These are phyloP conservation scores for Tenthredo distinguenda DNA, from an alignment of 2,888 invertebrate species.

Conservation along the genomic window DNA sequence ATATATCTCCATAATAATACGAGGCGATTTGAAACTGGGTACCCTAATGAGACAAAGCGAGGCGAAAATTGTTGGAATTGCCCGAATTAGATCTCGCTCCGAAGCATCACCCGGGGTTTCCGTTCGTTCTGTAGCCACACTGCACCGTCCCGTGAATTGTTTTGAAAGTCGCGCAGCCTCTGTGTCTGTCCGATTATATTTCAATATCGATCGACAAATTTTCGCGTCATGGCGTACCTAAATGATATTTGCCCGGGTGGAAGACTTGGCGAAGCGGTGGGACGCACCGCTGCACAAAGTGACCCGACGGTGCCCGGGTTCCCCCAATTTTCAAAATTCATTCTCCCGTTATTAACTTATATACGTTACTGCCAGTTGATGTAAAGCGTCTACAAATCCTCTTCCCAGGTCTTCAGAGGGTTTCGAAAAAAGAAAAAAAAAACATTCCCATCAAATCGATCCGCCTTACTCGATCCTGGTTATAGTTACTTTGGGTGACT, in stretches of 20 bases:
- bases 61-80: slow-evolving; percentile 42
- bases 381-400: slow-evolving; percentile 3
- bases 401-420: not conserved
- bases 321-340: slow-evolving; percentile 53
- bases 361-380: slow-evolving; percentile 25
- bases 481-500: not conserved
- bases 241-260: slow-evolving; percentile 51
- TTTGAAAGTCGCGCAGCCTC: slow-evolving; percentile 17
- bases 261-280: slow-evolving; percentile 38
- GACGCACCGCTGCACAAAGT: slow-evolving; percentile 48
- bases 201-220: slow-evolving; percentile 44
- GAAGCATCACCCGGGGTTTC: slow-evolving; percentile 33
- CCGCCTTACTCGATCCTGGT: not conserved
- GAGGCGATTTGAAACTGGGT: slow-evolving; percentile 31
- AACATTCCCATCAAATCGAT: not conserved
- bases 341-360: slow-evolving; percentile 51
- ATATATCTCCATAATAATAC: slow-evolving; percentile 48
- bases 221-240: slow-evolving; percentile 36
- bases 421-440: not conserved
- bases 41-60: slow-evolving; percentile 55
- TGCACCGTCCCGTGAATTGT: slow-evolving; percentile 31
- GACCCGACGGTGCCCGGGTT: slow-evolving; percentile 34
- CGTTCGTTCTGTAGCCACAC: slow-evolving; percentile 3
- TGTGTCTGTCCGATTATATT: slow-evolving; percentile 42
- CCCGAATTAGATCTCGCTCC: slow-evolving; percentile 41